Evolutionary conservation across 2,113 vertebrate genomes (phyloP).

Genomic region (Dendrocopos noguchii): DNA sequence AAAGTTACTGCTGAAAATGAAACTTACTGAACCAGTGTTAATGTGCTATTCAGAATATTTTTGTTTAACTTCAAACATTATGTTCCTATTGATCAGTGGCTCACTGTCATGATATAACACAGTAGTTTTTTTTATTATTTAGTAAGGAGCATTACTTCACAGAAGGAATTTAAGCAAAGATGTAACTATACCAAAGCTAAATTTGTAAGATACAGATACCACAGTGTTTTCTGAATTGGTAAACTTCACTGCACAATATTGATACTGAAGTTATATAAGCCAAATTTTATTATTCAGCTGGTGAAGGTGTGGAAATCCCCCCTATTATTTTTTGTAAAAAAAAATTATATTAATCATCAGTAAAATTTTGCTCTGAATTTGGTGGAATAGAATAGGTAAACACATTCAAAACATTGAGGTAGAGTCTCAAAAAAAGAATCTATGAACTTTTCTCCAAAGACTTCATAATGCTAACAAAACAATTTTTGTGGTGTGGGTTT

Average conservation of each 20-base stretch:
- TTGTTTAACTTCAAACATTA: constrained; percentile 18
- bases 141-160: background rate
- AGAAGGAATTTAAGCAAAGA: background rate
- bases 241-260: background rate
- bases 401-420: background rate
- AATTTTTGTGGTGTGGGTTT: too few species aligned
- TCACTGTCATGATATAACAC: background rate
- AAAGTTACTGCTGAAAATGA: constrained; percentile 41
- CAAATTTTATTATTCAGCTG: background rate
- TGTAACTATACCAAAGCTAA: background rate
- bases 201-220: background rate
- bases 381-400: background rate
- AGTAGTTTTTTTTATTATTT: constrained; percentile 15
- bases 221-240: background rate
- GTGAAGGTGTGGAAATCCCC: background rate
- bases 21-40: constrained; percentile 30
- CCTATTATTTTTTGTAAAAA: background rate
- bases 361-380: background rate
- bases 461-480: too few species aligned
- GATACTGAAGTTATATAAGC: background rate
- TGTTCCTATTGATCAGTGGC: background rate
- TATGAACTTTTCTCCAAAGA: background rate
- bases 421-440: background rate
- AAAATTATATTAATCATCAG: background rate
- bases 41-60: background rate